A percentile compares a stretch with the other conserved stretches of the same genome.
These are phyloP conservation scores for Campaea margaritaria DNA, from an alignment of 2,888 invertebrate species.

Conservation along the genomic window DNA sequence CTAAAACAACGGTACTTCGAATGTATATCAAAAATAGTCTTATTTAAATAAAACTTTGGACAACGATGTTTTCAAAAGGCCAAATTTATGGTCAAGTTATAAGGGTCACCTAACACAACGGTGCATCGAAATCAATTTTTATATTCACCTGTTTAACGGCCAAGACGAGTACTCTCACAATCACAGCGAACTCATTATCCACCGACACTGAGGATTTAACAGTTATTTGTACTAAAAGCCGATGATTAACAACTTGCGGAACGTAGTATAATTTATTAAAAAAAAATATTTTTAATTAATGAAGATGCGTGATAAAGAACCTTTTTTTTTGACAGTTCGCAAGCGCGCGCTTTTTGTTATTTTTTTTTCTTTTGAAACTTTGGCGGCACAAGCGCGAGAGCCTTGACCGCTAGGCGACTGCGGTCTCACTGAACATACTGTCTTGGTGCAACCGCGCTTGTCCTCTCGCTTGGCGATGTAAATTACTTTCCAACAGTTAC, in stretches of 20 bases:
- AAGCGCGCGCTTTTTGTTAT: conserved; percentile 76
- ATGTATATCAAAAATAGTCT: conserved; percentile 38
- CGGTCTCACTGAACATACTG: conserved; percentile 72
- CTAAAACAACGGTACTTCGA: conserved; percentile 37
- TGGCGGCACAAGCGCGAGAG: conserved; percentile 59
- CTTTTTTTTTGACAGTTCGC: conserved; percentile 67
- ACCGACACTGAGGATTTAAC: conserved; percentile 74
- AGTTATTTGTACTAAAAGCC: conserved; percentile 75
- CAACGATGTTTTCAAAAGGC: conserved; percentile 30
- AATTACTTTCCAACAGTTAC: conserved; percentile 82
- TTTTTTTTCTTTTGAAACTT: conserved; percentile 56
- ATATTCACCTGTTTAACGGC: conserved; percentile 80
- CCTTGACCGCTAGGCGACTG: conserved; percentile 81
- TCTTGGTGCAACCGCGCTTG: conserved; percentile 61
- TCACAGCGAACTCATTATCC: conserved; percentile 81
- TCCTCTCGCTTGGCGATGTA: conserved; percentile 67
- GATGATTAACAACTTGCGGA: conserved; percentile 58
- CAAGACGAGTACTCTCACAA: conserved; percentile 73
- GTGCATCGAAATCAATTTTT: conserved; percentile 62
- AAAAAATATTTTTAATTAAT: conserved; percentile 30
- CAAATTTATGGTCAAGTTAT: conserved; percentile 46
- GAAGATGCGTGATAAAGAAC: conserved; percentile 44
- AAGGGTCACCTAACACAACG: conserved; percentile 57
- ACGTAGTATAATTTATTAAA: conserved; percentile 25
- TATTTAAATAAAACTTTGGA: conserved; percentile 50